Base-by-base conservation (phyloP, 2,797 vertebrate species). In the Sorex maritimensis region DNA sequence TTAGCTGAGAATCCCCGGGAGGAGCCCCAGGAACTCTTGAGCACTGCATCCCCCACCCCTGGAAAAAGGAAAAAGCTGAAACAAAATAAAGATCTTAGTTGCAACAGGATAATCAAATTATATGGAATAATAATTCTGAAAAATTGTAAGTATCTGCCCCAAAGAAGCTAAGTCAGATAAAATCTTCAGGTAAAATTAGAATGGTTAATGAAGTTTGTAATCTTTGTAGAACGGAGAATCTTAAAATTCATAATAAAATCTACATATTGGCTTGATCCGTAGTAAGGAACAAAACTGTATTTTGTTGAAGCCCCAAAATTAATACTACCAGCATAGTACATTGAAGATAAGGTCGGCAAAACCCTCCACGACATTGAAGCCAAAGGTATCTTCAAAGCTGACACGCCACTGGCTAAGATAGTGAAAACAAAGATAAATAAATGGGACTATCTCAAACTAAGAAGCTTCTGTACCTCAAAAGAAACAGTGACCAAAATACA, bases 171-270 rank as follows among this genome's bases (percentile, higher is more conserved):
- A 78, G 10, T 2, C 11, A 75, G 7, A 65, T 52, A 13, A 93
- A 92, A 84, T 74, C 30, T 15, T 84, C 86, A 67, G 2, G 34
- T 71, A 44, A 84, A 88, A n/a, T 1, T 72, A 75, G 6, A 17
- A 55, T 17, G 86, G 13, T 73, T 49, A 8, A 65, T 81, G 30
- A 79, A 1, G 78, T 46, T 28, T 46, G 3, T 86, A 6, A 34
- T 11, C 24, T 86, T 85, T 38, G 6, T 77, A 72, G 6, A 92
- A 38, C 21, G 38, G 5, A 3, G 2, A 15, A n/a, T 84, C 44
- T 92, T 96, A 80, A 72, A 92, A 69, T 58, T 92, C 67, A 89
- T 44, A 46, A 44, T 75, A 46, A 92, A 68, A 95, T 78, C 65
- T 73, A 17, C 34, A 0, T 83, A 78, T 34, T 82, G 58, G 28